A percentile compares a stretch with the other conserved stretches of the same genome.
These are phyloP conservation scores for Hemicentrotus pulcherrimus DNA, from an alignment of 35 echinoderm and acorn worm genomes.

Conservation along the genomic window DNA sequence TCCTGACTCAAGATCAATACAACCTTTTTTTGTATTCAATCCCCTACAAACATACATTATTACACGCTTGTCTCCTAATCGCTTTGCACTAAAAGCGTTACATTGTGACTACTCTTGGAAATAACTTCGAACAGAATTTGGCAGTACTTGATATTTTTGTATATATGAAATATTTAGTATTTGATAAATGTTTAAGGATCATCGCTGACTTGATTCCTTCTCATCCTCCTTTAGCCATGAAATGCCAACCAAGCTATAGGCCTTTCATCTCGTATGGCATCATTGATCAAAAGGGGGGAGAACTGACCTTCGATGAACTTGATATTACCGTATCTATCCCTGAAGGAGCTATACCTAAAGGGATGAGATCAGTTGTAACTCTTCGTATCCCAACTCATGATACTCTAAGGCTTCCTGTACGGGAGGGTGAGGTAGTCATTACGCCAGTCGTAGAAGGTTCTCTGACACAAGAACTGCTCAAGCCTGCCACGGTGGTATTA, in stretches of 20 bases:
- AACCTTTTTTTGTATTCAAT: too few relatives aligned
- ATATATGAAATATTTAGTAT: too few relatives aligned
- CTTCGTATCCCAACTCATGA: not conserved
- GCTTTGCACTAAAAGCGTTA: too few relatives aligned
- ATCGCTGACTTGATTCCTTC: not conserved
- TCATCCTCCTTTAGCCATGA: not conserved
- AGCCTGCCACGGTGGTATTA: not conserved
- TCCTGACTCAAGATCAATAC: too few relatives aligned
- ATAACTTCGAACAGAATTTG: too few relatives aligned
- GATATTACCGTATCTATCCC: not conserved
- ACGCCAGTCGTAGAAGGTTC: not conserved
- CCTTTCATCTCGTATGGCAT: not conserved
- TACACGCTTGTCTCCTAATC: too few relatives aligned
- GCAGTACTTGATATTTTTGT: too few relatives aligned
- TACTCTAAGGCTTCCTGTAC: not conserved
- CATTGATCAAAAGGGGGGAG: not conserved
- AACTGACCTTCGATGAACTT: not conserved
- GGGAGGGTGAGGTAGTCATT: not conserved
- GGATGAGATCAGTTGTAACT: not conserved
- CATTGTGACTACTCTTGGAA: too few relatives aligned
- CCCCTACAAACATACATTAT: too few relatives aligned
- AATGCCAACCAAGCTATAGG: not conserved
- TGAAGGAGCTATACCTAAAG: not conserved
- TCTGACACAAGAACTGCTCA: not conserved
- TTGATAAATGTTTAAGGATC: too few relatives aligned